These are phyloP conservation scores for Uloborus plumipes DNA, from an alignment of 2,888 invertebrate genomes.

Conservation along the genomic window DNA sequence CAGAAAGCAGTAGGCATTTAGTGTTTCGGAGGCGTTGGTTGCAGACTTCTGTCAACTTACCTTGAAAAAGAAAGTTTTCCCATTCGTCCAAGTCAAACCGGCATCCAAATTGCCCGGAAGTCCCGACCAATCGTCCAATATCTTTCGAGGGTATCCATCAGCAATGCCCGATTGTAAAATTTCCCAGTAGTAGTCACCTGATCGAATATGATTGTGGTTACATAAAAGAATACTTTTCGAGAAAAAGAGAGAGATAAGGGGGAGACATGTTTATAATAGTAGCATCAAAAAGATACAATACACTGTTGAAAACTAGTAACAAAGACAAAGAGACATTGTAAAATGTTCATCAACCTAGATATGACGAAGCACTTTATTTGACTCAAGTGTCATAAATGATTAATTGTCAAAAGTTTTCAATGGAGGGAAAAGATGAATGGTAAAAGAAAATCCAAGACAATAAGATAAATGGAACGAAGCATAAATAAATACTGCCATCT, in stretches of 20 bases:
- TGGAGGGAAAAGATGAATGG: no score
- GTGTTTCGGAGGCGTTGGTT: no score
- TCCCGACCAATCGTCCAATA: slow-evolving; percentile 76
- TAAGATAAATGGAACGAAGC: no score
- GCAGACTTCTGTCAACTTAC: no score
- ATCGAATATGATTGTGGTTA: neutral
- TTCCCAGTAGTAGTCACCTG: slow-evolving; percentile 86
- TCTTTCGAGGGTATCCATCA: slow-evolving; percentile 87
- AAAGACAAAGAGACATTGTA: neutral
- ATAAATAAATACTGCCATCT: no score
- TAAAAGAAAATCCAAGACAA: no score
- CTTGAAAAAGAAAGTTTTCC: slow-evolving; percentile 98
- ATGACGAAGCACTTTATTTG: no score
- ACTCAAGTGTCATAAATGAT: no score
- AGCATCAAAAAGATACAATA: neutral
- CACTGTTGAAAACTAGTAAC: neutral
- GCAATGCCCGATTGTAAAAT: slow-evolving; percentile 88
- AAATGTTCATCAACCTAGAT: neutral
- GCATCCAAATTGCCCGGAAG: slow-evolving; percentile 91
- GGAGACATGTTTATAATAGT: no score
- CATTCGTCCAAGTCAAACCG: slow-evolving; percentile 94
- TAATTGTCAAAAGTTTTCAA: no score
- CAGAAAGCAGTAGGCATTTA: no score
- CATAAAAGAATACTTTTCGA: neutral
- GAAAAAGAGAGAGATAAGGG: no score